Evolutionary conservation across 2,113 vertebrate species (phyloP), one percentile per base, ranked within the genome.

Genomic region (Muscicapa adusta): DNA sequence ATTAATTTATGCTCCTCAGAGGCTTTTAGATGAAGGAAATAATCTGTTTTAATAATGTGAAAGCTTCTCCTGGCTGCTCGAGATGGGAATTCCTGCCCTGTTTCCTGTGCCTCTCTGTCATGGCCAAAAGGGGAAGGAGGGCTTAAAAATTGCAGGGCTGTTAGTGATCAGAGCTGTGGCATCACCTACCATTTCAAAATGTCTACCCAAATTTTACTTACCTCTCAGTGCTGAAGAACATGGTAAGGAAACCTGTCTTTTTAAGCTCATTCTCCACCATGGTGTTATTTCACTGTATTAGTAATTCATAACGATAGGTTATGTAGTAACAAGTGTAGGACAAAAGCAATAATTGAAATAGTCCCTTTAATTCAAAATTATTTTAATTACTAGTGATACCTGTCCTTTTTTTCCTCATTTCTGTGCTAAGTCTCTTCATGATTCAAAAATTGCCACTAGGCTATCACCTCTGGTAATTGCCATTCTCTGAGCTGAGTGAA

Each of bases 311-410:
- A 94, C 6, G 26, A 95, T 91, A 91, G 80, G 90, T 93, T 97
- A 92, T 84, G 61, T 93, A 86, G 84, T 92, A 76, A 94, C 26
- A 18, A 96, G 92, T 96, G 72, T 48, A 93, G 79, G 78, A 86
- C 58, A 95, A 95, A 96, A 95, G 91, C 95, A 96, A 96, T 97
- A 97, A 96, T 83, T 85, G 68, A 96, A 89, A 96, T 85, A 70
- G 82, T 95, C 60, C 66, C 91, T 97, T 96, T 97, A 95, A 95
- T 96, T 97, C 90, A 93, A 94, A 97, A 96, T 97, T 96, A 95
- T 97, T 97, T 98, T 97, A 98, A 97, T 97, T 97, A 96, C 77
- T 94, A 73, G 67, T 65, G 79, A 95, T 96, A 96, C 86, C 89
- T 92, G 83, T 94, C 72, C 34, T 95, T 93, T 95, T 87, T 78